Evolutionary conservation across 2,113 vertebrate genomes (phyloP).

Genomic region (Prietella phreatophila): DNA sequence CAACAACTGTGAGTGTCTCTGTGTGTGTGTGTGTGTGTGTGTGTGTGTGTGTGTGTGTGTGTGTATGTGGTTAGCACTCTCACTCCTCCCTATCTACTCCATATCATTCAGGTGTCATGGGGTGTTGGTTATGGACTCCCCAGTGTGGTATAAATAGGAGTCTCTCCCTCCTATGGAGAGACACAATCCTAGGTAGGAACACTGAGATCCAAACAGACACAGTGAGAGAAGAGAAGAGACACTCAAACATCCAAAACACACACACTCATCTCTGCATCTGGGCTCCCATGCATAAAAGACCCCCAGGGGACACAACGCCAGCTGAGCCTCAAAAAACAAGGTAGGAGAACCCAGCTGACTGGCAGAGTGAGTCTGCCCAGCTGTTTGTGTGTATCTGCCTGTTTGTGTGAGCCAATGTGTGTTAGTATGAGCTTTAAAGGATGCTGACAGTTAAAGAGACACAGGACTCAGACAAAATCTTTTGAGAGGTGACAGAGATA

Average conservation of each 20-base stretch:
- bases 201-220: constrained; percentile 49
- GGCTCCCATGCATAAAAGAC: constrained; percentile 69
- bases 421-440: constrained; percentile 11
- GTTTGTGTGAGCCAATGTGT: constrained; percentile 20
- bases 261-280: constrained; percentile 61
- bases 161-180: constrained; percentile 59
- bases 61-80: constrained; percentile 54
- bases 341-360: constrained; percentile 76
- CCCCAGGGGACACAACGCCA: constrained; percentile 71
- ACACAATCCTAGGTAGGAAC: constrained; percentile 59
- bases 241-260: constrained; percentile 33
- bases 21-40: constrained; percentile 50
- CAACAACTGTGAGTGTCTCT: background rate
- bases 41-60: constrained; percentile 61
- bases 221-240: constrained; percentile 27
- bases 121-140: constrained; percentile 70
- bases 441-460: constrained; percentile 41
- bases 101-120: constrained; percentile 68
- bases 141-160: constrained; percentile 71
- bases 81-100: constrained; percentile 63
- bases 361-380: constrained; percentile 59
- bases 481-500: constrained; percentile 48
- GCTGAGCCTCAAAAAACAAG: constrained; percentile 79
- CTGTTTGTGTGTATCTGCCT: constrained; percentile 29
- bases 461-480: constrained; percentile 47